phyloP scores from a whole-genome alignment of 2,113 vertebrate species.

The Phoenicopterus ruber region DNA sequence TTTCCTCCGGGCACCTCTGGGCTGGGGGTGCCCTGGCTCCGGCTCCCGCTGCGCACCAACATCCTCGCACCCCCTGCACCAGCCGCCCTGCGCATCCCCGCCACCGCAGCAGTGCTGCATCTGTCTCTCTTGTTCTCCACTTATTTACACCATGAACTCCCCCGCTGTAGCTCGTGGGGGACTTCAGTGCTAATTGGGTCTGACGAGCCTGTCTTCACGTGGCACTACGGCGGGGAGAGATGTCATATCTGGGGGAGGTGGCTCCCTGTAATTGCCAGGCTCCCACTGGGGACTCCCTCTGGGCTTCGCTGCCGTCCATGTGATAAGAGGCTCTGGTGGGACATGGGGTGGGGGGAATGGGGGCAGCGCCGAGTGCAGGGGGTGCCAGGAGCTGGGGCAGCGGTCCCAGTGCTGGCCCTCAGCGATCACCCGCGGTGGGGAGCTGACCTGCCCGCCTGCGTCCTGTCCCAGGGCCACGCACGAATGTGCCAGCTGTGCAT shows the following conservation, averaged over 20 bases:
- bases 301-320: rapidly evolving
- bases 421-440: rapidly evolving
- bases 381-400: not conserved
- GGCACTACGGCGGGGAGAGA: not conserved
- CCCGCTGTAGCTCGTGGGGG: not conserved
- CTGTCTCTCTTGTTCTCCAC: rapidly evolving
- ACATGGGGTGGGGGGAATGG: not conserved
- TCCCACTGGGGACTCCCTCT: not conserved
- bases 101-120: rapidly evolving
- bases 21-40: not conserved
- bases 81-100: rapidly evolving
- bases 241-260: not conserved
- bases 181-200: conserved; percentile 10
- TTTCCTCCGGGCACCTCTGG: not conserved
- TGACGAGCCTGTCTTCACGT: not conserved
- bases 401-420: not conserved
- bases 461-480: not conserved
- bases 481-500: rapidly evolving
- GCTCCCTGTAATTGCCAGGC: not conserved
- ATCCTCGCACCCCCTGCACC: not conserved
- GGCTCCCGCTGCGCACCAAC: rapidly evolving
- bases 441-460: not conserved
- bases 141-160: not conserved
- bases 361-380: no score
- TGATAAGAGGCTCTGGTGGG: not conserved